Evolutionary conservation across 2,888 invertebrate genomes (phyloP).

Genomic region (Dynastes maya): DNA sequence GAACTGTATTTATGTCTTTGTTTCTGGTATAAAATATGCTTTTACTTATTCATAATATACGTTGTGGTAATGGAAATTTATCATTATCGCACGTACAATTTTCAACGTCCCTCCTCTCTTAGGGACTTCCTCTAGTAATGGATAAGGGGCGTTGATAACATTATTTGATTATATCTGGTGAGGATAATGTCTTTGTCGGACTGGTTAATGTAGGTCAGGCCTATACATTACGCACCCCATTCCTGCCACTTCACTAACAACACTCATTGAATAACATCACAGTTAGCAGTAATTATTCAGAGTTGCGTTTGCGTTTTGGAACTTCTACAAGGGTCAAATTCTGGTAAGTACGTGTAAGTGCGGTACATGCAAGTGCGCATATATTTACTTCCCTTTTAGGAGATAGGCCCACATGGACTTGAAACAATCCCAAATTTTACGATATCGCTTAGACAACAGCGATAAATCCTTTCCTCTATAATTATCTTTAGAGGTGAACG

Average conservation of each 20-base stretch:
- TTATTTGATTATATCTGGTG: conserved; percentile 41
- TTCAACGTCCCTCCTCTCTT: background rate
- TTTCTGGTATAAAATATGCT: background rate
- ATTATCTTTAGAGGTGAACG: conserved; percentile 36
- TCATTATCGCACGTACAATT: conserved; percentile 23
- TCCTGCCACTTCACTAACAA: conserved; percentile 23
- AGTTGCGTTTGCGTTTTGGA: conserved; percentile 27
- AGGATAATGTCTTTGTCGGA: conserved; percentile 42
- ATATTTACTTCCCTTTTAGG: conserved; percentile 15
- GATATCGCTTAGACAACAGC: conserved; percentile 20
- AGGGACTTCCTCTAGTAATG: conserved; percentile 23
- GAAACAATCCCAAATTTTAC: conserved; percentile 14
- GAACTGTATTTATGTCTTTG: background rate
- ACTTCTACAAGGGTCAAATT: background rate
- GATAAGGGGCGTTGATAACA: conserved; percentile 32
- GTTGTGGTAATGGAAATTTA: background rate
- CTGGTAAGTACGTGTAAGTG: conserved; percentile 10
- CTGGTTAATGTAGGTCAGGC: conserved; percentile 37
- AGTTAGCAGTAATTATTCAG: conserved; percentile 31
- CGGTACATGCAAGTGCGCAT: conserved; percentile 17
- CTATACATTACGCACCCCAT: conserved; percentile 20
- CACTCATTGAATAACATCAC: conserved; percentile 28
- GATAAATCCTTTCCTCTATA: conserved; percentile 41
- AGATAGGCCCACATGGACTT: conserved; percentile 9
- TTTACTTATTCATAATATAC: conserved; percentile 22